Conservation (phyloP, 2,797 vertebrate species). For the Ataeniobius toweri region DNA sequence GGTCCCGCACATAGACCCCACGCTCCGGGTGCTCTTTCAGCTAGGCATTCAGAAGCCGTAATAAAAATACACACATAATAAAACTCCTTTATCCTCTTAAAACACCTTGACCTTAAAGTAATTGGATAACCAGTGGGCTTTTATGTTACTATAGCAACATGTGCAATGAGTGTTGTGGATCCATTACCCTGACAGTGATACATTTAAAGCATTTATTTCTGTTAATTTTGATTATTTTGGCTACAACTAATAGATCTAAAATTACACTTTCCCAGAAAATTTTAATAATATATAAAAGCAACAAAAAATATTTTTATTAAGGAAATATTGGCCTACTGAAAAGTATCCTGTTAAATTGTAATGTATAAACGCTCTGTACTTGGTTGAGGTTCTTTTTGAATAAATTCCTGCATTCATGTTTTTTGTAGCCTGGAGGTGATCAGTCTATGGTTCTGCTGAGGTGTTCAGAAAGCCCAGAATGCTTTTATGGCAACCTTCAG, state of each 20-base stretch:
- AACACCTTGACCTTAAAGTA: constrained; percentile 34
- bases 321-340: neutral
- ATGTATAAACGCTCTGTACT: neutral
- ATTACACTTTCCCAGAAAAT: neutral
- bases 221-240: too few relatives aligned
- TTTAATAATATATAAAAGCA: neutral
- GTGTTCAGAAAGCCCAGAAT: too few relatives aligned
- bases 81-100: constrained; percentile 53
- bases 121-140: constrained; percentile 6
- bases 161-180: constrained; percentile 18
- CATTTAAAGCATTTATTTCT: too few relatives aligned
- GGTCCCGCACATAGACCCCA: constrained; percentile 85
- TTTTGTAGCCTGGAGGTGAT: neutral
- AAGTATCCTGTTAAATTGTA: neutral
- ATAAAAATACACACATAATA: constrained; percentile 16
- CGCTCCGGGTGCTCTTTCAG: constrained; percentile 90
- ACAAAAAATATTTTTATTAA: neutral
- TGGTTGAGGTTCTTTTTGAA: neutral
- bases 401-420: neutral
- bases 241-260: neutral
- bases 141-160: constrained; percentile 43
- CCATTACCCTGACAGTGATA: too few relatives aligned
- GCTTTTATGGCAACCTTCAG: too few relatives aligned
- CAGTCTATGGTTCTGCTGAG: too few relatives aligned
- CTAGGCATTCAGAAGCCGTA: constrained; percentile 64